Percentiles rank a stretch among this genome's conserved stretches.
These are phyloP conservation scores for Mormyrus hasselquistii DNA, from an alignment of 2,797 vertebrate genomes.

Conservation along the genomic window DNA sequence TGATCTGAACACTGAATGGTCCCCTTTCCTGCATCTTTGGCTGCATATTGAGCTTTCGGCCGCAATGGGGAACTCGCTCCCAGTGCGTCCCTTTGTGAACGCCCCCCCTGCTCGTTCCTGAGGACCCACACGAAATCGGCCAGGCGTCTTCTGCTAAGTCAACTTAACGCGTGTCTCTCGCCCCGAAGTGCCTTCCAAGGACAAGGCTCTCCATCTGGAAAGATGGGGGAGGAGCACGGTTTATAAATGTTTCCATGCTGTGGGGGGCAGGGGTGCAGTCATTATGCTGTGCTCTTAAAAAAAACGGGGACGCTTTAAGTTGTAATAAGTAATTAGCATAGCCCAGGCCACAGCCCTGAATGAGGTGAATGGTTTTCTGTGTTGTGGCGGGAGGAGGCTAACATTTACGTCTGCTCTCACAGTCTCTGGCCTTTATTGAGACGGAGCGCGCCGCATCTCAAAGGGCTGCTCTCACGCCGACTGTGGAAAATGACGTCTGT, in stretches of 20 bases:
- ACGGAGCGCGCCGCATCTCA: background rate
- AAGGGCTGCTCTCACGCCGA: background rate
- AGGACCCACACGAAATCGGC: background rate
- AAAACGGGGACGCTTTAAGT: background rate
- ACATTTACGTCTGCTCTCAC: background rate
- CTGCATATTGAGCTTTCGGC: background rate
- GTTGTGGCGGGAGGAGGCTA: background rate
- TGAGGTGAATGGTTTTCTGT: constrained; percentile 1
- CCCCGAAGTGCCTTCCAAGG: background rate
- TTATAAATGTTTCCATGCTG: background rate
- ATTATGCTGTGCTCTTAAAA: background rate
- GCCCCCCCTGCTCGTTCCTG: background rate
- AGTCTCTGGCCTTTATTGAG: background rate
- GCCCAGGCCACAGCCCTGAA: background rate
- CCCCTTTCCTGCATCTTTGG: background rate
- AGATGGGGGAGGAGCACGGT: background rate
- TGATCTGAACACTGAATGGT: background rate
- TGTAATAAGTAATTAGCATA: background rate
- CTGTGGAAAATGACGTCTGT: background rate
- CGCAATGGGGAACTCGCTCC: background rate
- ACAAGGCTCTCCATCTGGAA: background rate
- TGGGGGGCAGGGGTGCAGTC: background rate
- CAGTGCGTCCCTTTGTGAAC: background rate
- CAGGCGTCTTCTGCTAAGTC: background rate
- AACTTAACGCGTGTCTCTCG: background rate